These are phyloP conservation scores for Paragorgia papillata DNA, from an alignment of 92 coral and sea anemone species.

Conservation along the genomic window DNA sequence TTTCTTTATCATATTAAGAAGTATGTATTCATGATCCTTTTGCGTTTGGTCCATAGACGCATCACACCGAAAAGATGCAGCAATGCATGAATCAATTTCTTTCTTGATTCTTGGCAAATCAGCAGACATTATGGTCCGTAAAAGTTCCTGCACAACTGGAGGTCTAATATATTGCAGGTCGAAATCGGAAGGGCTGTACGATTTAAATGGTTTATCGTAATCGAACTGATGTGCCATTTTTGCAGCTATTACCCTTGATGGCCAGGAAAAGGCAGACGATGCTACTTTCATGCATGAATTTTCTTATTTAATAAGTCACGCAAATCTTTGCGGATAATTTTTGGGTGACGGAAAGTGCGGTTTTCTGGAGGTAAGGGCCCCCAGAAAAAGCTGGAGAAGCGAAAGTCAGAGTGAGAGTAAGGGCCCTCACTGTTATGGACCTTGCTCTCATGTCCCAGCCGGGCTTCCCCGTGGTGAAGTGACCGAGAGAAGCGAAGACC, in stretches of 20 bases:
- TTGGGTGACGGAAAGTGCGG: too few relatives aligned
- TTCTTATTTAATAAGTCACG: too few relatives aligned
- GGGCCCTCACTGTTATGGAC: too few relatives aligned
- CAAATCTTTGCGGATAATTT: too few relatives aligned
- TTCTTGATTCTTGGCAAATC: constrained; percentile 29
- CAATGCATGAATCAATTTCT: constrained; percentile 18
- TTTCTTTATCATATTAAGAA: constrained; percentile 19
- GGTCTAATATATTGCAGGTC: constrained; percentile 37
- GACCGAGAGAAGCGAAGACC: too few relatives aligned
- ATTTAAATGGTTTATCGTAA: constrained; percentile 32
- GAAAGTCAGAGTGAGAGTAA: too few relatives aligned
- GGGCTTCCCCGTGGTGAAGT: too few relatives aligned
- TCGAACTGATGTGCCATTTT: constrained; percentile 7
- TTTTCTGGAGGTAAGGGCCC: too few relatives aligned
- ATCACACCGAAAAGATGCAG: constrained; percentile 27
- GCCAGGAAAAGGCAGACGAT: constrained; percentile 34
- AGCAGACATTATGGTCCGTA: constrained; percentile 33
- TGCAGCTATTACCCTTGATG: constrained; percentile 29
- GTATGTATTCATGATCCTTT: constrained; percentile 37
- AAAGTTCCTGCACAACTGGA: constrained; percentile 33
- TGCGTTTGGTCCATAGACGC: constrained; percentile 31
- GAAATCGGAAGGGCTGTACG: constrained; percentile 18
- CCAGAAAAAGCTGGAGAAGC: too few relatives aligned
- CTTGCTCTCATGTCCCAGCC: too few relatives aligned
- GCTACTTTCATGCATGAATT: constrained; percentile 17